phyloP scores from a whole-genome alignment of 1,140 invertebrate genomes.

The Dufourea novaeangliae region DNA sequence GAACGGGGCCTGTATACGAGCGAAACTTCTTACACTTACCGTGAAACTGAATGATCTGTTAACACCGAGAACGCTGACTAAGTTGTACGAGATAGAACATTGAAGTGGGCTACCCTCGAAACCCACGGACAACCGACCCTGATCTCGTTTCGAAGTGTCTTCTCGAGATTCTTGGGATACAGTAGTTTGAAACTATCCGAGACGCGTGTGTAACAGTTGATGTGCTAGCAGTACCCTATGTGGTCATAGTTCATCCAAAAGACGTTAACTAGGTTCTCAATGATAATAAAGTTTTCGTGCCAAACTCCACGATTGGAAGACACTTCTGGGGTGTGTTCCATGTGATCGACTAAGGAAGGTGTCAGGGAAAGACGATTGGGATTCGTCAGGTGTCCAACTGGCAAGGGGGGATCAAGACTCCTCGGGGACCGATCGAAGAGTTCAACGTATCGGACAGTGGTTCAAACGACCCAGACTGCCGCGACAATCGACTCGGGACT shows the following conservation, averaged over 20 bases:
- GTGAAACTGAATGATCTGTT: background rate
- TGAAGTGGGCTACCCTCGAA: background rate
- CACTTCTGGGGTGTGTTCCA: too few relatives aligned
- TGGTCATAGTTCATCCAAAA: too few relatives aligned
- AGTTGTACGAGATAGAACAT: background rate
- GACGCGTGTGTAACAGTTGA: too few relatives aligned
- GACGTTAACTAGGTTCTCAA: too few relatives aligned
- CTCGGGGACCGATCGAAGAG: background rate
- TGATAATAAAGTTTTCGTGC: too few relatives aligned
- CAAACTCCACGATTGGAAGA: too few relatives aligned
- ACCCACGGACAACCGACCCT: background rate
- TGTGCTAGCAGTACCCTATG: too few relatives aligned
- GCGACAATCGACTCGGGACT: conserved; percentile 3
- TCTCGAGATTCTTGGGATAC: background rate
- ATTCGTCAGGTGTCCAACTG: background rate
- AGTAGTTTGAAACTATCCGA: background rate
- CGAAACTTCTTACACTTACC: background rate
- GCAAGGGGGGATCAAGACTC: conserved; percentile 1
- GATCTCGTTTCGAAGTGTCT: background rate
- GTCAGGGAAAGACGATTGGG: background rate
- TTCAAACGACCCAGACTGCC: background rate
- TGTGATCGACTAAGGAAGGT: background rate
- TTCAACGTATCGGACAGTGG: background rate
- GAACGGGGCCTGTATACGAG: background rate
- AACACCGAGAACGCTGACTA: background rate